Evolutionary conservation across 2,888 invertebrate genomes (phyloP), one percentile per base, ranked within the genome.

Genomic region (Microdon myrmicae): DNA sequence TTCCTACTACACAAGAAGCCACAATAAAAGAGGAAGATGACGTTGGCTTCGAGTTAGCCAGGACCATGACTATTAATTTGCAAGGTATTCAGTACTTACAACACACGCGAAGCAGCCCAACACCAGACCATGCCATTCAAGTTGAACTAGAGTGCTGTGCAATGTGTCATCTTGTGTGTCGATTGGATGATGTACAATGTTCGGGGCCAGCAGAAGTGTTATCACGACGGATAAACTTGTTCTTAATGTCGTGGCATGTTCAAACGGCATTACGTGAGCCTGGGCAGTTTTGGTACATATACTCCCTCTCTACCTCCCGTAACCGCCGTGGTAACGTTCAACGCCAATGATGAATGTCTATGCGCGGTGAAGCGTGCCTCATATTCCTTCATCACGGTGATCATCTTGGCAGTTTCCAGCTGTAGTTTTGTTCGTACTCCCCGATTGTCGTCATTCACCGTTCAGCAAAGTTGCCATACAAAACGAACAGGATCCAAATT

Each of bases 151-250:
- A 16, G 41, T 23, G 58, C 51, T 51, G 22, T 64, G 64, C 56
- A 56, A 53, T 64, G 23, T 64, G 64, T 58, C 64, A 58, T 64
- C 58, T 64, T 64, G 64, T 64, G 28, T 51, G 51, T 58, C 64
- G 64, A 64, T 58, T n/a, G 29, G 64, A 64, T 64, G 64, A 64
- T 64, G 64, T 64, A 64, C 43, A 64, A 51, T 58, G 51, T 37
- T n/a, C 39, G 56, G 32, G 23, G 58, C 58, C 64, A 64, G 58
- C 64, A 64, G 41, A 64, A 64, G 56, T 64, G 48, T 53, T 64
- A 64, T 56, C 64, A 43, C 34, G 22, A 28, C 34, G 47, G 51
- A 58, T 53, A 64, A 58, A 64, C 51, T 43, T 23, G 58, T 56
- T 58, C 41, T 37, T 12, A 43, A 55, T n/a, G n/a, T 51, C 51